Base-by-base conservation (phyloP, 1,140 invertebrate genomes). In the Bombus huntii region DNA sequence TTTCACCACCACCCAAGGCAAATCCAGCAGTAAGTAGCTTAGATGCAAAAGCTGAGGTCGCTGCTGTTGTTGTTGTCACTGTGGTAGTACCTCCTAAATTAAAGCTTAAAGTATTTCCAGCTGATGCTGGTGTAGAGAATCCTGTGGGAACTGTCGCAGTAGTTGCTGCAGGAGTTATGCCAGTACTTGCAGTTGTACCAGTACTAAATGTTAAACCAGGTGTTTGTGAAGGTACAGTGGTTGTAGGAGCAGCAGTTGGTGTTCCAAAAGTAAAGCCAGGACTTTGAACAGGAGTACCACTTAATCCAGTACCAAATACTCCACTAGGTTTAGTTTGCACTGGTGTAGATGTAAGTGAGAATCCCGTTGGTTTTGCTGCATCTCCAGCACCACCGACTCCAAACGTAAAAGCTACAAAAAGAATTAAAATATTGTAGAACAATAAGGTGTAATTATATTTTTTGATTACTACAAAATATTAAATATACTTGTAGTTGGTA, bases 71-170 rank as follows among this genome's bases (percentile, higher is more conserved):
- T 31, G 90, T 85, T 42, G 89, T 77, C 13, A 81, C 68, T 31
- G 88, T 87, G 0, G 89, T 59, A 62, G 74, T 91, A 18, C 91
- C 80, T 39, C 77, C 88, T 39, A 89, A 82, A 59, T 10, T 72
- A 34, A 89, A 82, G 10, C 44, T 44, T 39, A 90, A 74, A 5
- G 90, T 83, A 68, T 82, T 91, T 44, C 91, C 83, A 77, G 89
- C 87, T 22, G 79, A 73, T n/a, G 91, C 76, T 2, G 85, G 75
- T 53, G 59, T 28, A 28, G 87, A 25, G 15, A 87, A 84, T 72
- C 88, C 80, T 65, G 94, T 93, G 8, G 95, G 90, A 28, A 93
- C 91, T 13, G 93, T 92, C 78, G 94, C 92, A 83, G 93, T 94
- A 0, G 92, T 86, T 80, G 93, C 34, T 25, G 66, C 31, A 25